Evolutionary conservation across 2,888 invertebrate genomes (phyloP).

Genomic region (Chrysolina americana): DNA sequence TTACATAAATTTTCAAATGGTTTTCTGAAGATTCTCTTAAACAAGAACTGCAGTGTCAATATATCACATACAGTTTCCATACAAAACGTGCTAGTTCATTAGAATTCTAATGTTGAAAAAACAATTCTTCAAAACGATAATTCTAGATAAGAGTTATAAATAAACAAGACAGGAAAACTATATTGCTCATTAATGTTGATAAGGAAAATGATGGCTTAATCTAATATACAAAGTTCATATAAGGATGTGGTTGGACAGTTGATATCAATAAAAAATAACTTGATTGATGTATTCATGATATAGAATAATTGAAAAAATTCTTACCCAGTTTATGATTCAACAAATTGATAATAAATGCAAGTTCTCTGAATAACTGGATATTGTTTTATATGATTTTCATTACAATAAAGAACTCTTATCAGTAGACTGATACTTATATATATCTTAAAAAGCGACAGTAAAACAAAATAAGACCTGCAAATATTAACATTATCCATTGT

Average conservation of each 20-base stretch:
- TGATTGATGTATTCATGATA: constrained; percentile 7
- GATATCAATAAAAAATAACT: not conserved
- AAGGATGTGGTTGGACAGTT: not conserved
- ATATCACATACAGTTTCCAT: no score
- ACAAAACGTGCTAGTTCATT: not conserved
- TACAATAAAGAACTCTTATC: not conserved
- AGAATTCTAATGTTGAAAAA: not conserved
- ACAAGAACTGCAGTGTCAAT: no score
- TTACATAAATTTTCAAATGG: no score
- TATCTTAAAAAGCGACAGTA: not conserved
- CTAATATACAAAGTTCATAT: not conserved
- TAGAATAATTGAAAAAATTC: not conserved
- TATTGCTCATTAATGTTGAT: not conserved
- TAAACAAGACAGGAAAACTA: not conserved
- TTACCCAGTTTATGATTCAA: constrained; percentile 2
- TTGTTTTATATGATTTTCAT: not conserved
- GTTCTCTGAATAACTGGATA: not conserved
- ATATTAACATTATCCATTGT: not conserved
- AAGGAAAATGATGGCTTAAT: not conserved
- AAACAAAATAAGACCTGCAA: not conserved
- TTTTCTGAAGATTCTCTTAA: no score
- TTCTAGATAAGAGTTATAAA: not conserved
- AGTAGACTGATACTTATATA: not conserved
- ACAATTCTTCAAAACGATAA: not conserved
- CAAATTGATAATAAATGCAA: not conserved